Base-by-base conservation (phyloP, 2,888 invertebrate genomes). In the Spilosoma lubricipeda region DNA sequence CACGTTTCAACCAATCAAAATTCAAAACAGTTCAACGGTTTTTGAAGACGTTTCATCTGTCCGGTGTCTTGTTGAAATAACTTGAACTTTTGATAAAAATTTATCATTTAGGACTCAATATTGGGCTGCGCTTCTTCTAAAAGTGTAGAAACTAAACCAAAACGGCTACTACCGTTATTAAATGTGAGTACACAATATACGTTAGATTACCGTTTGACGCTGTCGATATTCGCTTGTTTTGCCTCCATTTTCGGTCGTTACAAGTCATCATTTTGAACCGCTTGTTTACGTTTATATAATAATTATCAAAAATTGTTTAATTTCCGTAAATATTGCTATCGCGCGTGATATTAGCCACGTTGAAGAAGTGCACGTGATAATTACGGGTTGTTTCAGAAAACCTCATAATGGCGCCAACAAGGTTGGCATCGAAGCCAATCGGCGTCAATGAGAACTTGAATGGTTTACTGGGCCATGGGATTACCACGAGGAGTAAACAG, bases 401-500 rank as follows among this genome's bases (percentile, higher is more conserved):
- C 79, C 82, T 82, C 79, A 90, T 84, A 92, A 97, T 97, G 97
- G 97, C 97, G 91, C 97, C 97, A 90, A 95, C 96, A 75, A 96
- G 96, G 93, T 92, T 96, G 93, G 91, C 96, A 88, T 95, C 95
- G 82, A 94, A 94, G 86, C 93, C 96, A 76, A 94, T 95, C 89
- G 92, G 92, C 89, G 91, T 90, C 86, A 94, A 93, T 83, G 94
- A 94, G 84, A 96, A 93, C 90, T 82, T 92, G 78, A 93, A 93
- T 82, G 94, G 94, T 81, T 90, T 96, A 70, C 85, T 95, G 79
- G 93, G 92, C 82, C 95, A 96, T 87, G 94, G 97, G 45, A 96
- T 97, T 71, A 96, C 96, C 85, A 97, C 97, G 78, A 96, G 97
- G 90, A 97, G 97, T 93, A 96, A 96, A 92, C 96, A 96, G 86